Conservation (phyloP, 1,140 invertebrate genomes). For the Drosophila leontia region DNA sequence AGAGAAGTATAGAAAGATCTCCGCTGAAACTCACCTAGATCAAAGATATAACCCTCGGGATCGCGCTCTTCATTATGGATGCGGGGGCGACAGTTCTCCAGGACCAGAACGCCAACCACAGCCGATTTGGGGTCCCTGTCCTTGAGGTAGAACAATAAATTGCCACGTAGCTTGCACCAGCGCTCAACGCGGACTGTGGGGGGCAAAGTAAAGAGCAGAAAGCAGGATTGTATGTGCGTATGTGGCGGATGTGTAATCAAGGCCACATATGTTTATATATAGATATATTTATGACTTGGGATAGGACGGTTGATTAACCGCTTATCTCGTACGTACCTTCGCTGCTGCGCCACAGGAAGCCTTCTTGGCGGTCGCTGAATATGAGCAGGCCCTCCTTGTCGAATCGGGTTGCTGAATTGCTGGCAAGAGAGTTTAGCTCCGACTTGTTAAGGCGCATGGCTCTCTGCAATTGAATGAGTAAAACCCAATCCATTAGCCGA, state of each 20-base stretch:
- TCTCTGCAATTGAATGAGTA: background rate
- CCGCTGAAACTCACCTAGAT: constrained; percentile 87
- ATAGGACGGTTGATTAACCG: background rate
- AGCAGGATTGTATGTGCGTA: background rate
- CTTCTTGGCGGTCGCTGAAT: constrained; percentile 94
- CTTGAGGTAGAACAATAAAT: constrained; percentile 97
- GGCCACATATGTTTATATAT: background rate
- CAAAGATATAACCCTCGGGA: constrained; percentile 86
- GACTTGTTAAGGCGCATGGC: constrained; percentile 96
- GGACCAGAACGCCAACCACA: constrained; percentile 93
- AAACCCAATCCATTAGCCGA: constrained; percentile 19
- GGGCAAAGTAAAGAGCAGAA: background rate
- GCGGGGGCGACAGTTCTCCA: constrained; percentile 92
- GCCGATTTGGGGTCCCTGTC: constrained; percentile 94
- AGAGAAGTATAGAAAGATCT: too few species aligned
- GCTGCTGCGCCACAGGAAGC: constrained; percentile 94
- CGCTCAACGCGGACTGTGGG: constrained; percentile 91
- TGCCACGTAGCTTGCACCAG: constrained; percentile 96
- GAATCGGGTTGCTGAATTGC: constrained; percentile 94
- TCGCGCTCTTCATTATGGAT: constrained; percentile 87
- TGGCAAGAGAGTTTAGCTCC: constrained; percentile 93
- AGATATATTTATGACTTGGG: background rate
- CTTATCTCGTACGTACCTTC: constrained; percentile 90
- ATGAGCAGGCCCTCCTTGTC: constrained; percentile 96
- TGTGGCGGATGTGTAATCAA: constrained; percentile 4